Conservation (phyloP, 2,113 vertebrate species). For the Etheostoma cragini region DNA sequence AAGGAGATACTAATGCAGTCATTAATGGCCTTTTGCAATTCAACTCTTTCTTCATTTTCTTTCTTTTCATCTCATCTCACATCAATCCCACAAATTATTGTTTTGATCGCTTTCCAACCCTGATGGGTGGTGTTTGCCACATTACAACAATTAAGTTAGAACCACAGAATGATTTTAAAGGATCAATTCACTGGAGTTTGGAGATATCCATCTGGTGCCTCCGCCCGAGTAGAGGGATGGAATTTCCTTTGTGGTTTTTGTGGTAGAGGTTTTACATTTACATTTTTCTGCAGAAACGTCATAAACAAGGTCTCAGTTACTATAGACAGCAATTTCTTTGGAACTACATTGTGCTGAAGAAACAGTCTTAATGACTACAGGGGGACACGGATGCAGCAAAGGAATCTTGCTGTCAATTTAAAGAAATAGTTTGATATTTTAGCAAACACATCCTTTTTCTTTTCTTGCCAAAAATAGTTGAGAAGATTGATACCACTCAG, state of each 20-base stretch:
- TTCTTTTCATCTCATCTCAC: background rate
- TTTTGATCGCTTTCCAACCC: background rate
- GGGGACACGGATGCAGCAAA: background rate
- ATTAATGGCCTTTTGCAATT: conserved; percentile 50
- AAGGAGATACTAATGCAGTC: conserved; percentile 51
- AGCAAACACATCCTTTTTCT: background rate
- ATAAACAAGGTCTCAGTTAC: background rate
- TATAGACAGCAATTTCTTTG: background rate
- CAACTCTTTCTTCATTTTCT: background rate
- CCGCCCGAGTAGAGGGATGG: background rate
- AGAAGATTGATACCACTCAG: background rate
- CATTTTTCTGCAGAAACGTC: background rate
- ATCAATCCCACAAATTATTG: background rate
- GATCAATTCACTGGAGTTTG: background rate
- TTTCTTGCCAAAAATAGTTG: background rate
- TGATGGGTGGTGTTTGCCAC: conserved; percentile 38
- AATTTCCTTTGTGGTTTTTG: background rate
- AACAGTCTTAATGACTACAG: background rate
- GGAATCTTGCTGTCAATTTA: background rate
- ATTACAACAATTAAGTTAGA: background rate
- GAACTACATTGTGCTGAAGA: background rate
- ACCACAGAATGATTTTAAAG: background rate
- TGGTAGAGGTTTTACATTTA: background rate
- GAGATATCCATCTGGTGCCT: background rate
- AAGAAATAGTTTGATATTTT: background rate